These are phyloP conservation scores for Cyclura pinguis DNA, from an alignment of 2,797 vertebrate genomes.

Conservation along the genomic window DNA sequence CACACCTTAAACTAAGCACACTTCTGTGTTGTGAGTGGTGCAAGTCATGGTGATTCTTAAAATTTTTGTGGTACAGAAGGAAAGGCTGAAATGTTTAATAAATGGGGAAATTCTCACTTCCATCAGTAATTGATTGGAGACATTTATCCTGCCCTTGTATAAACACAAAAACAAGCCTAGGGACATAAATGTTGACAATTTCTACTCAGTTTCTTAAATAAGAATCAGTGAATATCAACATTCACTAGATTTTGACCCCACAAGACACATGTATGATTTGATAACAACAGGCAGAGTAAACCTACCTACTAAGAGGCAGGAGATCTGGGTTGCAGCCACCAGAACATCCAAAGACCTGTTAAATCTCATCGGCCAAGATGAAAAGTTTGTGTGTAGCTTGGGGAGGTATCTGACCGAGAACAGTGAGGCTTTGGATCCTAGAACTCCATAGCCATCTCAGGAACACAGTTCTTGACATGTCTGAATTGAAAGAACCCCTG, in stretches of 20 bases:
- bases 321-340: neutral
- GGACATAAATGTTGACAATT: too few relatives aligned
- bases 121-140: too few relatives aligned
- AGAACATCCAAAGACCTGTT: neutral
- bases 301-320: neutral
- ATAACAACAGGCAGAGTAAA: neutral
- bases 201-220: neutral
- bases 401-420: neutral
- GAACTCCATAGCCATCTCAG: neutral
- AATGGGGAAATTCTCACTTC: neutral
- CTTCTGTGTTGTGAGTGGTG: neutral
- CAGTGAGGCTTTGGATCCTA: neutral
- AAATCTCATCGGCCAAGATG: neutral
- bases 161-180: neutral
- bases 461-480: neutral
- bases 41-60: neutral
- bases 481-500: neutral
- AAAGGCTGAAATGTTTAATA: neutral
- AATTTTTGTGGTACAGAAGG: neutral
- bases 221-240: neutral
- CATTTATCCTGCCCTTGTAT: neutral
- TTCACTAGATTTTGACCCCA: neutral
- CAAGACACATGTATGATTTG: neutral
- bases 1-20: neutral
- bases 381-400: neutral